A percentile compares a stretch with the other conserved stretches of the same genome.
Evolutionary conservation across 2,888 invertebrate species (phyloP).

Genomic region (Trachelus stipa): DNA sequence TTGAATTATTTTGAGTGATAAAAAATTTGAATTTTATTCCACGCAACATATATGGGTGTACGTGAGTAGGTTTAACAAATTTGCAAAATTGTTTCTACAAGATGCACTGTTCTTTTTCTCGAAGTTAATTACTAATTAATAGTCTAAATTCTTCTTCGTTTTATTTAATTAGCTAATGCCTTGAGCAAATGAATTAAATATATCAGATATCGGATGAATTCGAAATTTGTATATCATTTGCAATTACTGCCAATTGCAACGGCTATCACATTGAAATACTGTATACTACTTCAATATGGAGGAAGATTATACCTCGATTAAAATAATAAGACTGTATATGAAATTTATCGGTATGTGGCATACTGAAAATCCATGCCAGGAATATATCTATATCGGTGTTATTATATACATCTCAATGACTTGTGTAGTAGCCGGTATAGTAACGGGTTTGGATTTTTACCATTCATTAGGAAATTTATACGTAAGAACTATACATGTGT

Average conservation of each 20-base stretch:
- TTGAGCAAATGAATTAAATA: neutral
- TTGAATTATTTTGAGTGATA: too few species aligned
- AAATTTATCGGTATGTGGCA: neutral
- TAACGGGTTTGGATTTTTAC: neutral
- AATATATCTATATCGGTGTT: neutral
- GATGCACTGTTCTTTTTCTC: neutral
- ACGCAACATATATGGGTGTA: neutral
- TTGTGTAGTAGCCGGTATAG: neutral
- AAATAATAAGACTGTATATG: neutral
- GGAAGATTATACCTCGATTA: neutral
- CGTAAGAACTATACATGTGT: neutral
- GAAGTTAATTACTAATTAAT: neutral
- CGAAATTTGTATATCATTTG: too few species aligned
- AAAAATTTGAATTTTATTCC: neutral
- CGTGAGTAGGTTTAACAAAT: neutral
- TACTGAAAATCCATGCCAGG: neutral
- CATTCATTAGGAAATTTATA: neutral
- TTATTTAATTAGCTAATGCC: neutral
- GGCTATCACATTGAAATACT: too few species aligned
- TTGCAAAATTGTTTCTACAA: neutral
- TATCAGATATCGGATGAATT: too few species aligned
- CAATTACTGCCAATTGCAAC: too few species aligned
- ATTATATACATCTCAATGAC: neutral
- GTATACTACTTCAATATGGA: neutral
- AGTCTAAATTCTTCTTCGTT: neutral